Base-by-base conservation (phyloP, 2,888 invertebrate species). In the Furcula furcula region DNA sequence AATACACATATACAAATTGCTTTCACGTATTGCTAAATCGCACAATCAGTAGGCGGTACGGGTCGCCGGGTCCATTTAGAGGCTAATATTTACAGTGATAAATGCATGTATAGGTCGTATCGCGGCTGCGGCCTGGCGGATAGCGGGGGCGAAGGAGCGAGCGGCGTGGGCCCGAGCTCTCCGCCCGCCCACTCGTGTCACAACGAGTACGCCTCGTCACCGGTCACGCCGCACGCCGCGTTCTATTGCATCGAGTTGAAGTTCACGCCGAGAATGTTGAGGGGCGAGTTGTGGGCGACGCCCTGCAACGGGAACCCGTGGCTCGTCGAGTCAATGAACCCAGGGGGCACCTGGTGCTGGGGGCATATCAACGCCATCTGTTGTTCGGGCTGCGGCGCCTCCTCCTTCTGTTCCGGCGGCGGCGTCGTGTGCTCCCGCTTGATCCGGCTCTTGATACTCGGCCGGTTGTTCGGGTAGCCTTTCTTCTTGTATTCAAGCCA, bases 401-500 rank as follows among this genome's bases (percentile, higher is more conserved):
- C 85, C 3, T 84, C 82, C 65, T 90, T 90, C 47, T 81, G 89
- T 31, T 90, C 91, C 31, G 80, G 84, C 23, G 93, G 92, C 4
- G 93, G 92, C 11, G 93, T 90, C 23, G 92, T 85, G 67, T 92
- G 91, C 63, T 93, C 92, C 40, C 93, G 91, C 51, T 94, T 94
- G 34, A 94, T 93, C 29, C 95, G 88, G 50, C 92, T 93, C 66
- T 94, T 94, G 49, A 95, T 92, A 67, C 94, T 94, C 7, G 94
- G 92, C 52, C 95, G 88, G 65, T 93, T 94, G 61, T 94, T 94
- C 1, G 95, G 95, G 74, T 95, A 95, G 0, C 95, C 95, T 26
- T 94, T 92, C 74, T 94, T 95, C 65, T 94, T 95, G 70, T 95
- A 95, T 67, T 95, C 95, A 21, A 95, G 83, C 95, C 95, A 95